phyloP scores from a whole-genome alignment of 2,888 invertebrate species.

The Trichopoda pennipes region DNA sequence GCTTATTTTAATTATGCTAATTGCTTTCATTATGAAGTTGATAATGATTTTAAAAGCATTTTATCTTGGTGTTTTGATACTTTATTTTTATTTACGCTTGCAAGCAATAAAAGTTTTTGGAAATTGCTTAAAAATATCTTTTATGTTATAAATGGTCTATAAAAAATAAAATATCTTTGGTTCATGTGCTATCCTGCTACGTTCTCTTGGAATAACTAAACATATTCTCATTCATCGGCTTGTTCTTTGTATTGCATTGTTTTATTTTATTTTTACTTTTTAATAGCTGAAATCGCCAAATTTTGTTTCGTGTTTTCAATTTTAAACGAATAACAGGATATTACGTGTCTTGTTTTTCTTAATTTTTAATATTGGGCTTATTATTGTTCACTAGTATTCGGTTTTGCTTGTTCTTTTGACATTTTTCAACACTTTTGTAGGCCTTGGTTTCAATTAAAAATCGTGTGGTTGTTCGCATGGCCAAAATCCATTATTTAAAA shows the following conservation, averaged over 20 bases:
- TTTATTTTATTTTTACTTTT: background rate
- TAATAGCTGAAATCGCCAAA: constrained; percentile 15
- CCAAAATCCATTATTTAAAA: background rate
- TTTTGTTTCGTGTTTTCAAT: constrained; percentile 18
- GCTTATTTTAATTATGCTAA: constrained; percentile 51
- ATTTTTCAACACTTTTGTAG: constrained; percentile 30
- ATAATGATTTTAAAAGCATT: constrained; percentile 43
- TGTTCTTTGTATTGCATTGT: too few species aligned
- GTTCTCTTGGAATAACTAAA: background rate
- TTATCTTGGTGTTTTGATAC: background rate
- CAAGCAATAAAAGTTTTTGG: constrained; percentile 23
- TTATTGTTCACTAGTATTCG: background rate
- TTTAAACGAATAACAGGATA: constrained; percentile 47
- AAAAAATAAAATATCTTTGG: constrained; percentile 39
- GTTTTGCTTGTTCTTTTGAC: constrained; percentile 10
- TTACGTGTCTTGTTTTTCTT: constrained; percentile 45
- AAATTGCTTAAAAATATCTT: constrained; percentile 32
- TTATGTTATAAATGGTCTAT: constrained; percentile 35
- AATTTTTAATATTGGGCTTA: constrained; percentile 29
- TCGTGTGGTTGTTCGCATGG: constrained; percentile 36
- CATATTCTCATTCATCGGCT: background rate
- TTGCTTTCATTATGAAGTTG: constrained; percentile 57
- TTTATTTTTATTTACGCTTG: constrained; percentile 19
- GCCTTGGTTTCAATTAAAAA: background rate
- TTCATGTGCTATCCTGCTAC: background rate